Evolutionary conservation across 1,140 invertebrate genomes (phyloP).

Genomic region (Listronotus oregonensis): DNA sequence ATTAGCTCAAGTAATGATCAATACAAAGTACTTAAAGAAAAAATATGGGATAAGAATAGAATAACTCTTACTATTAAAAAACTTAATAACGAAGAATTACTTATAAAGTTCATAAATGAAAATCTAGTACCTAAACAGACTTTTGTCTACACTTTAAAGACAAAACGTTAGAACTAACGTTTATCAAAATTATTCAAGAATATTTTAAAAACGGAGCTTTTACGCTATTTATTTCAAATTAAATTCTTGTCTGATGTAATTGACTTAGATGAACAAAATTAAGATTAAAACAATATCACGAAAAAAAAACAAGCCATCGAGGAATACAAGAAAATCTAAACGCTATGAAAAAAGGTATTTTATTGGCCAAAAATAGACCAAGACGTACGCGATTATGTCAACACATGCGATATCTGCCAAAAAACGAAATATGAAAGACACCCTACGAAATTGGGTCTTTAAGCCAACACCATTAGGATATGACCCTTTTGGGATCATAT

Average conservation of each 20-base stretch:
- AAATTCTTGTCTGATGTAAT: not conserved
- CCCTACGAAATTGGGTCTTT: slow-evolving; percentile 42
- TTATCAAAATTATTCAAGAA: too few species aligned
- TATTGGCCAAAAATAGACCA: slow-evolving; percentile 52
- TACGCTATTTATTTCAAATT: not conserved
- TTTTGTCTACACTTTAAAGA: too few species aligned
- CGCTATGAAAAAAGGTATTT: slow-evolving; percentile 45
- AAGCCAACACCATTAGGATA: slow-evolving; percentile 40
- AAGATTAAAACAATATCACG: slow-evolving; percentile 49
- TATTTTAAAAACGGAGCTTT: not conserved
- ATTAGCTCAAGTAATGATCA: too few species aligned
- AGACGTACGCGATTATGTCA: slow-evolving; percentile 40
- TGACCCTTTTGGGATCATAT: slow-evolving; percentile 48
- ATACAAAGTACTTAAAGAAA: too few species aligned
- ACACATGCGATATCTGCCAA: slow-evolving; percentile 44
- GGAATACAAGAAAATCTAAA: slow-evolving; percentile 49
- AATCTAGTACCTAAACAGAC: too few species aligned
- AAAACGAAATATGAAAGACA: slow-evolving; percentile 47
- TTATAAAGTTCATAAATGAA: too few species aligned
- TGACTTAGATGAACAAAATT: slow-evolving; percentile 10
- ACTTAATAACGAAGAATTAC: too few species aligned
- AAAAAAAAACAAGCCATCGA: slow-evolving; percentile 49
- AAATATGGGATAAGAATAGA: too few species aligned
- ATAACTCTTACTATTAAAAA: too few species aligned
- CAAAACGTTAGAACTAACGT: too few species aligned